Evolutionary conservation across 2,888 invertebrate genomes (phyloP).

Genomic region (Conomelus anceps): DNA sequence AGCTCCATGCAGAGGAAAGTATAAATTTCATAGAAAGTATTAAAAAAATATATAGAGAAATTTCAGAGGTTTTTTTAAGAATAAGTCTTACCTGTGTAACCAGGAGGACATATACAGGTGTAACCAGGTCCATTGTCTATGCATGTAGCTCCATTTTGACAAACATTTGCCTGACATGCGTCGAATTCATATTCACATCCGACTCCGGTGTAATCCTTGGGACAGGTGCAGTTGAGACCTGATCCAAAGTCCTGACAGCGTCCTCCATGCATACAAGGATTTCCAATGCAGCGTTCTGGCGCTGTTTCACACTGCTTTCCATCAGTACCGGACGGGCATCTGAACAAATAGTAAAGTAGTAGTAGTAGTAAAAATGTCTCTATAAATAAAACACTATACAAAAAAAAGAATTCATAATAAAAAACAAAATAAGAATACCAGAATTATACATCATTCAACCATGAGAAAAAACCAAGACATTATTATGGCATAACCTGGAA

Average conservation of each 20-base stretch:
- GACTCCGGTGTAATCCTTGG: constrained; percentile 74
- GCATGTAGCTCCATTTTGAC: constrained; percentile 89
- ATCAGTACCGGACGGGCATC: constrained; percentile 89
- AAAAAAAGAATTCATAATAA: too few relatives aligned
- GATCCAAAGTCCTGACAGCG: constrained; percentile 94
- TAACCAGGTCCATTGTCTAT: constrained; percentile 78
- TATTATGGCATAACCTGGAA: background rate
- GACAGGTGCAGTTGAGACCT: constrained; percentile 88
- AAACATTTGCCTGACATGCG: constrained; percentile 82
- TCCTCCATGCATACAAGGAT: constrained; percentile 93
- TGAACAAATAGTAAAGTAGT: constrained; percentile 40
- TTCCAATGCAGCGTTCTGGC: constrained; percentile 87
- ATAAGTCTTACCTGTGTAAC: constrained; percentile 49
- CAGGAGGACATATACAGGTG: constrained; percentile 78
- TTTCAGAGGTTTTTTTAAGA: too few relatives aligned
- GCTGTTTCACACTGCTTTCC: constrained; percentile 96
- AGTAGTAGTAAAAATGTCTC: constrained; percentile 11
- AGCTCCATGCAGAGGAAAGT: too few relatives aligned
- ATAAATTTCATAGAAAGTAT: too few relatives aligned
- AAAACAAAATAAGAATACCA: too few relatives aligned
- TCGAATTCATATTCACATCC: constrained; percentile 93
- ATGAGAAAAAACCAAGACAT: background rate
- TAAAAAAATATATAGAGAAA: too few relatives aligned
- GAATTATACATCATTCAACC: too few relatives aligned
- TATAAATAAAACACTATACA: too few relatives aligned